Base-by-base conservation (phyloP, 2,888 invertebrate genomes). In the Melanargia galathea region DNA sequence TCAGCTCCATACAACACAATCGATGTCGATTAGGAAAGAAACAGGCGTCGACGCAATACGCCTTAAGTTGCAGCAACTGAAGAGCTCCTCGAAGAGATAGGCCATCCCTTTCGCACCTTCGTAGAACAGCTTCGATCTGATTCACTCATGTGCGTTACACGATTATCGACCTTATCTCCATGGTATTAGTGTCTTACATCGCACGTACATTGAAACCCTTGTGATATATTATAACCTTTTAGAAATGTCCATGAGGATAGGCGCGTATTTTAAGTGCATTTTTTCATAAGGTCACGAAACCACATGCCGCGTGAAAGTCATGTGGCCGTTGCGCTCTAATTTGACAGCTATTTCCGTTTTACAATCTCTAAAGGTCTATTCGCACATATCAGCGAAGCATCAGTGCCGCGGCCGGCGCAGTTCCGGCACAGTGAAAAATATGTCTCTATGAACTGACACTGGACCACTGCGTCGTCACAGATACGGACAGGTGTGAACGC, bases 71-170 rank as follows among this genome's bases (percentile, higher is more conserved):
- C 90, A 92, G 77, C 91, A 92, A 76, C 91, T 92, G 73, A 92
- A 92, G 73, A 92, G 90, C 75, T 90, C 90, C 38, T 88, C 91
- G 45, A 91, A 90, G 71, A 92, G 91, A 92, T 92, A 92, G 77
- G 74, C 54, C 45, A 11, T 58, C 58, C 38, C 58, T 35, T 13
- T 60, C 57, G 16, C 30, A 8, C 58, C 22, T 18, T 26, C 52
- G 54, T 35, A 54, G 43, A 58, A 33, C 40, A 60, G 46, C 60
- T 62, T 30, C 46, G 65, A 60, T 60, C 66, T 63, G 63, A 63
- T 49, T 66, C 58, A 54, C 48, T 63, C 43, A 58, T 35, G 51
- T 63, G 55, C 55, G 61, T 58, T 30, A 58, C 48, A 40, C 66
- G 63, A 57, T 60, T 38, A n/a, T 35, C 22, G 49, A 49, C 38